These are phyloP conservation scores for Paracentrotus lividus DNA, from an alignment of 53 echinoderm and acorn worm species.

Conservation along the genomic window DNA sequence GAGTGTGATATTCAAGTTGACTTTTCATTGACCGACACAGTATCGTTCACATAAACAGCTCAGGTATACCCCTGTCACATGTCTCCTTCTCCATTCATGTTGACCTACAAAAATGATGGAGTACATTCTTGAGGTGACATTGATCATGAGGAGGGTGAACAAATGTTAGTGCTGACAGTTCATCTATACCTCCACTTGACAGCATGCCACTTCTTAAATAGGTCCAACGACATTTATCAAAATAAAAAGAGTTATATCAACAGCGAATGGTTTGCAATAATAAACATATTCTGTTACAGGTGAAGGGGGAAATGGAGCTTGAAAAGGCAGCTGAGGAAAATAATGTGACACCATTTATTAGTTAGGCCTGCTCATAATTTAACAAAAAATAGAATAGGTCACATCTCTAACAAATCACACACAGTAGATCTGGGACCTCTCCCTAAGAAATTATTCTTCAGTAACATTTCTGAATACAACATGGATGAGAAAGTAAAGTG, in stretches of 20 bases:
- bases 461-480: not conserved
- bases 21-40: conserved; percentile 26
- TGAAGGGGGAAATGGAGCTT: too few relatives aligned
- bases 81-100: not conserved
- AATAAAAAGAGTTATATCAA: not conserved
- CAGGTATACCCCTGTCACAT: conserved; percentile 18
- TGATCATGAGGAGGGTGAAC: not conserved
- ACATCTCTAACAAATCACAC: not conserved
- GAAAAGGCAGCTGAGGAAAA: not conserved
- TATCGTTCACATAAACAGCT: conserved; percentile 38
- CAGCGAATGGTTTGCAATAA: not conserved
- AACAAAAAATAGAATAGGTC: not conserved
- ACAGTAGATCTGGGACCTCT: not conserved
- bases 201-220: not conserved
- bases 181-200: not conserved
- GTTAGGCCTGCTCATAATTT: not conserved
- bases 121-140: conserved; percentile 1
- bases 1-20: conserved; percentile 54
- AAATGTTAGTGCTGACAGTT: conserved; percentile 10
- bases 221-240: conserved; percentile 22
- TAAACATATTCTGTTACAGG: not conserved
- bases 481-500: not conserved
- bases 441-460: not conserved
- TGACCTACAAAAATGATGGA: conserved; percentile 31
- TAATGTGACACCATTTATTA: not conserved